Conservation (phyloP, 2,888 invertebrate genomes). For the Ptychoptera contaminata region DNA sequence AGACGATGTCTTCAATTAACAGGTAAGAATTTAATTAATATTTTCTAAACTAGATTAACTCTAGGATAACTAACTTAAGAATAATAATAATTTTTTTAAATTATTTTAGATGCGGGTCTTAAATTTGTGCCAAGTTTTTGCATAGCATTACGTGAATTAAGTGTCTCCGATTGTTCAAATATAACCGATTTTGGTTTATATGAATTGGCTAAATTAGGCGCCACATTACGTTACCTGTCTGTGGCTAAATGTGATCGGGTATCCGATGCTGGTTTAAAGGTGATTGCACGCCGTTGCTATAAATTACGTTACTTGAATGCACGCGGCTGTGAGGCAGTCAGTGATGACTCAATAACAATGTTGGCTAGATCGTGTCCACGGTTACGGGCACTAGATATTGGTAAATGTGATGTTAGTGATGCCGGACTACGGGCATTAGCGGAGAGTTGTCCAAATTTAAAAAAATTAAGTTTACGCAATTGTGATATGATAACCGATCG, state of each 20-base stretch:
- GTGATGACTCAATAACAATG: slow-evolving; percentile 81
- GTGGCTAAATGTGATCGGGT: slow-evolving; percentile 89
- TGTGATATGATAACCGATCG: slow-evolving; percentile 84
- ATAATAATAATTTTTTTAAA: background rate
- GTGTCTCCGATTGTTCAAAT: slow-evolving; percentile 78
- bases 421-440: slow-evolving; percentile 73
- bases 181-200: slow-evolving; percentile 84
- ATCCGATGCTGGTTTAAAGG: slow-evolving; percentile 76
- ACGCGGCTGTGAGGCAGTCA: slow-evolving; percentile 82
- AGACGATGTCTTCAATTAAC: slow-evolving; percentile 79
- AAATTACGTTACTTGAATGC: slow-evolving; percentile 81
- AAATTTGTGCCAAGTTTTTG: slow-evolving; percentile 85
- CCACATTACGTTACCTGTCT: slow-evolving; percentile 78
- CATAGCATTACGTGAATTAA: slow-evolving; percentile 64
- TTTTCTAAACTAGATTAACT: background rate
- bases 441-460: slow-evolving; percentile 77
- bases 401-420: slow-evolving; percentile 88
- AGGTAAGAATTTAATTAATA: slow-evolving; percentile 32
- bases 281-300: slow-evolving; percentile 74
- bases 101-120: slow-evolving; percentile 66
- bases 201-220: slow-evolving; percentile 75
- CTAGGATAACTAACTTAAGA: background rate
- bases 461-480: slow-evolving; percentile 75
- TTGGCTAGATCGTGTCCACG: slow-evolving; percentile 74
- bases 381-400: slow-evolving; percentile 73